Evolutionary conservation across 2,888 invertebrate species (phyloP).

Genomic region (Himalopsyche japonica): DNA sequence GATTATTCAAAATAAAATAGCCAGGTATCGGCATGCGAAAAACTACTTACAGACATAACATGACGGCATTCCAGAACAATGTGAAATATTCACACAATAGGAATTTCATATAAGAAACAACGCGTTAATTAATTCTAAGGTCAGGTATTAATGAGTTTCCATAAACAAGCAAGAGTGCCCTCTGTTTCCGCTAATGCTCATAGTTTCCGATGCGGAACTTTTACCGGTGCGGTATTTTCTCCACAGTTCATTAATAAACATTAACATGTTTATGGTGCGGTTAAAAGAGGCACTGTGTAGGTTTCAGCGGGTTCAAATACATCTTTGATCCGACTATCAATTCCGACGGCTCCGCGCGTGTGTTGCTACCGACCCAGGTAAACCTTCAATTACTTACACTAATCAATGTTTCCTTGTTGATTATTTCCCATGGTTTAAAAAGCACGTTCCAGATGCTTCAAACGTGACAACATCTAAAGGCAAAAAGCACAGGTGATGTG

Average conservation of each 20-base stretch:
- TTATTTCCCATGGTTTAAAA: not conserved
- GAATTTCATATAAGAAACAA: too few relatives aligned
- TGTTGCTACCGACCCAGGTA: not conserved
- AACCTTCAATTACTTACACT: not conserved
- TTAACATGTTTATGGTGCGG: conserved; percentile 14
- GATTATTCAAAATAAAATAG: too few relatives aligned
- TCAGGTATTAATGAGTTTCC: too few relatives aligned
- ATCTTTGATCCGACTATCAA: not conserved
- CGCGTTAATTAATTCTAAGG: too few relatives aligned
- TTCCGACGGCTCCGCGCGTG: not conserved
- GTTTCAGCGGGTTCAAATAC: not conserved
- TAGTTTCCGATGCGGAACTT: not conserved
- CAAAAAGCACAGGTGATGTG: not conserved
- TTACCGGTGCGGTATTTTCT: not conserved
- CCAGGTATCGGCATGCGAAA: too few relatives aligned
- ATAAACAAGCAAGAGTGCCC: not conserved
- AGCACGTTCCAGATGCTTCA: not conserved
- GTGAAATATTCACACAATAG: too few relatives aligned
- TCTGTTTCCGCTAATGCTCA: not conserved
- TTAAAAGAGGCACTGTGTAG: not conserved
- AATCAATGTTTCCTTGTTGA: not conserved
- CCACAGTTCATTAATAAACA: conserved; percentile 7
- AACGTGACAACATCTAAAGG: not conserved
- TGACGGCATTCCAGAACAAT: too few relatives aligned
- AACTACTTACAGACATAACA: too few relatives aligned